Evolutionary conservation across 2,888 invertebrate genomes (phyloP).

Genomic region (Athetis lepigone): DNA sequence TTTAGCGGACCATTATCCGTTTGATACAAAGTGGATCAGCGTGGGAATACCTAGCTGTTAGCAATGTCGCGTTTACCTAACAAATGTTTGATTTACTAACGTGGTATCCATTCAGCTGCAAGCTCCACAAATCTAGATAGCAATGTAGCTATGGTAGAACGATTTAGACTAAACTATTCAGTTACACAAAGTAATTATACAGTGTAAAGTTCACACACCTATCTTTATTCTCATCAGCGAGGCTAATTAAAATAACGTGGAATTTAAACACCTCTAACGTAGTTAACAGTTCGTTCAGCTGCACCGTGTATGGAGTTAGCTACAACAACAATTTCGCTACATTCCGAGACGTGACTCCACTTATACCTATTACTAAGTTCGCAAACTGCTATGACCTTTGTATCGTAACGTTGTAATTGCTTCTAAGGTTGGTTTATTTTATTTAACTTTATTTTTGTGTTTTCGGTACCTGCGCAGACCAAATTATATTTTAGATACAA

Average conservation of each 20-base stretch:
- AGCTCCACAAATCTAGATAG: not conserved
- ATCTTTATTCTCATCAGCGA: constrained; percentile 8
- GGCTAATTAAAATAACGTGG: constrained; percentile 38
- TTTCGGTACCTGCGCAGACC: constrained; percentile 1
- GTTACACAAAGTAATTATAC: constrained; percentile 20
- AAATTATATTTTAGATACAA: constrained; percentile 13
- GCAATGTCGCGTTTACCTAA: not conserved
- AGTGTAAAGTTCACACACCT: not conserved
- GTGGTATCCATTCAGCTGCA: not conserved
- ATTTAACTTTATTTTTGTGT: constrained; percentile 8
- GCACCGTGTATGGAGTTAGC: constrained; percentile 39
- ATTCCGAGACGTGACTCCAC: constrained; percentile 45
- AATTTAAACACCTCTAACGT: constrained; percentile 33
- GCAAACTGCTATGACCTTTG: constrained; percentile 50
- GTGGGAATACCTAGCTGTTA: not conserved
- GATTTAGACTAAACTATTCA: not conserved
- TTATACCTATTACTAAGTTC: constrained; percentile 49
- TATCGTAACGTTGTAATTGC: constrained; percentile 25
- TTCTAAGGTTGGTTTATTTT: constrained; percentile 25
- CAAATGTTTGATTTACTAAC: not conserved
- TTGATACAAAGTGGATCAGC: not conserved
- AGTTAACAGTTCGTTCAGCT: constrained; percentile 47
- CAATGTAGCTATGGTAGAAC: not conserved
- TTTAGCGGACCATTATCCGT: not conserved
- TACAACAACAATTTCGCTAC: constrained; percentile 47